A percentile compares a stretch with the other conserved stretches of the same genome.
phyloP scores from a whole-genome alignment of 2,113 vertebrate species.

The Choloepus hoffmanni region DNA sequence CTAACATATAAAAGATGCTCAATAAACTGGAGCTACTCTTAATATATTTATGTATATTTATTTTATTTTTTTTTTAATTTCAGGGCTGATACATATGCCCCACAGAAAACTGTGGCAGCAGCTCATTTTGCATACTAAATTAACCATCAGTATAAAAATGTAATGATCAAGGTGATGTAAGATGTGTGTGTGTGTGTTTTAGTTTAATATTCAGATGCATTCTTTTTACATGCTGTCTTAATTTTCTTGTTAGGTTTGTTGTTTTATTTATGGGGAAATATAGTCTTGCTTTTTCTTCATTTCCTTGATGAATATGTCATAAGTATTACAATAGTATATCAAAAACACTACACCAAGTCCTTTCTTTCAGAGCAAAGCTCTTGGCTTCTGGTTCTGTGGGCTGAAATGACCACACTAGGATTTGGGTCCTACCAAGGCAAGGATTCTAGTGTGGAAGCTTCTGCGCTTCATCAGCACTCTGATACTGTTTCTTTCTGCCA shows the following conservation, averaged over 20 bases:
- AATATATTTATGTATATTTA: background rate
- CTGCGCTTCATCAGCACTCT: background rate
- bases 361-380: background rate
- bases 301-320: background rate
- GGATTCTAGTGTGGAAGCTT: background rate
- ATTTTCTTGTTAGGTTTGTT: background rate
- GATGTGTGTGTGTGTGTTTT: too few relatives aligned
- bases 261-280: background rate
- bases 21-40: background rate
- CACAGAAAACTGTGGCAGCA: background rate
- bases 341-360: slow-evolving; percentile 37
- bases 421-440: background rate
- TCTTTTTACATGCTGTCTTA: background rate
- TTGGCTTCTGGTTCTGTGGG: background rate
- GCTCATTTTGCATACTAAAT: background rate
- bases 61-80: slow-evolving; percentile 36
- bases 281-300: background rate
- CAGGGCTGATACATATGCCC: background rate
- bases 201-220: background rate
- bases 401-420: background rate
- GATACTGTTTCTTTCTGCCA: background rate
- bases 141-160: background rate
- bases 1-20: background rate
- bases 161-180: background rate
- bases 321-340: slow-evolving; percentile 1